A percentile compares a stretch with the other conserved stretches of the same genome.
Conservation (phyloP, 2,797 vertebrate genomes). For the Anguilla pacifica region DNA sequence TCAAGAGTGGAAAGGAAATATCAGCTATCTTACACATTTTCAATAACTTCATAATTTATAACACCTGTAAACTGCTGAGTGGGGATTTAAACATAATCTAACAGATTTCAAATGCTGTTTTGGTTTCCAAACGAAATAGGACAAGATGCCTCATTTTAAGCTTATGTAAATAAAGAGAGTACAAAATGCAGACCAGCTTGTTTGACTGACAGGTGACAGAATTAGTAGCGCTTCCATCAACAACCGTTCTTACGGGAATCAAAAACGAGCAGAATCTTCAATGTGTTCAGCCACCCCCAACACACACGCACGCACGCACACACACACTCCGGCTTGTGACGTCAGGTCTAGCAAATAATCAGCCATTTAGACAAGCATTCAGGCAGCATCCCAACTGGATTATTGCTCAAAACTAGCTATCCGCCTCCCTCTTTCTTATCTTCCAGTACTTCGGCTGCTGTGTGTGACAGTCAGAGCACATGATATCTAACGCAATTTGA, state of each 20-base stretch:
- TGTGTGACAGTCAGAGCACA: not conserved
- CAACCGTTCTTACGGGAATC: not conserved
- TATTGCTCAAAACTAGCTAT: not conserved
- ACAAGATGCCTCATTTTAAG: not conserved
- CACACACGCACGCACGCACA: no score
- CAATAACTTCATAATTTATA: not conserved
- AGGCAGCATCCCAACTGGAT: not conserved
- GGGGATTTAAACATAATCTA: not conserved
- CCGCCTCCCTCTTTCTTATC: not conserved
- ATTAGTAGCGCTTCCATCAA: not conserved
- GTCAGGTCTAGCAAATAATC: conserved; percentile 26
- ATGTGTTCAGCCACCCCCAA: not conserved
- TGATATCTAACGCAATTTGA: not conserved
- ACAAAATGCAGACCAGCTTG: not conserved
- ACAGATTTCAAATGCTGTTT: not conserved
- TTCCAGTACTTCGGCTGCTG: not conserved
- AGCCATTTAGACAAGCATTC: not conserved
- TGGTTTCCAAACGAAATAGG: not conserved
- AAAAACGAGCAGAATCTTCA: not conserved
- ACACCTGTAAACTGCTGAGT: not conserved
- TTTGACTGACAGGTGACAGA: not conserved
- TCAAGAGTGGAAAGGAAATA: not conserved
- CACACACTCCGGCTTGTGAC: conserved; percentile 3
- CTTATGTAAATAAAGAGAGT: not conserved
- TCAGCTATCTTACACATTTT: not conserved